Evolutionary conservation across 2,113 vertebrate species (phyloP).

Genomic region (Chunga burmeisteri): DNA sequence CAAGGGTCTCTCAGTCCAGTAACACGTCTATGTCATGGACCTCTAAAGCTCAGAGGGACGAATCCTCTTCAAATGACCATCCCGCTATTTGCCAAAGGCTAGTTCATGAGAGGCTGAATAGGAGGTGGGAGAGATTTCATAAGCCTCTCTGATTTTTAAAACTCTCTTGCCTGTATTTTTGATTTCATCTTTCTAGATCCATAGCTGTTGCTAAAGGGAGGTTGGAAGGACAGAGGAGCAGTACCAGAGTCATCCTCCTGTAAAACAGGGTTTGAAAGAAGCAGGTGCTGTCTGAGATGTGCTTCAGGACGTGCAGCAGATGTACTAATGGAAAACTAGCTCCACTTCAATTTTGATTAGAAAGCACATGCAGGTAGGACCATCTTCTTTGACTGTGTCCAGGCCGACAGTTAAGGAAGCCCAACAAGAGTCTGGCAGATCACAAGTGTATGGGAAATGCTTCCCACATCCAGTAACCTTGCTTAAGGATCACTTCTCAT

Average conservation of each 20-base stretch:
- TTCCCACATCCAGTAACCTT: background rate
- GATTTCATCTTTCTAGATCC: background rate
- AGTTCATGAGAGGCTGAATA: background rate
- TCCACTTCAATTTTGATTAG: background rate
- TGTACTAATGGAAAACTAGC: background rate
- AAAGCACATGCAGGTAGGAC: background rate
- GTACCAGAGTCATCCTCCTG: background rate
- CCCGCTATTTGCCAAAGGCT: background rate
- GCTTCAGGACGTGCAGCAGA: background rate
- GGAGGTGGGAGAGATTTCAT: background rate
- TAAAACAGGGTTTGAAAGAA: background rate
- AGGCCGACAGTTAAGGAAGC: background rate
- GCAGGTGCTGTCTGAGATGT: background rate
- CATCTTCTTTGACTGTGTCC: background rate
- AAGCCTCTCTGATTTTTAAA: background rate
- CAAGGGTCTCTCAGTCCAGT: background rate
- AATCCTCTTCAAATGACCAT: background rate
- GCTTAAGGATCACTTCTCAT: background rate
- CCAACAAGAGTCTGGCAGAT: background rate
- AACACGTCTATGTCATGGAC: background rate
- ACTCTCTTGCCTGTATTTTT: background rate
- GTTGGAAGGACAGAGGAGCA: background rate
- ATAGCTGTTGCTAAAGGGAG: background rate
- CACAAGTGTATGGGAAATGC: accelerated
- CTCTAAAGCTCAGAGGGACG: background rate